Base-by-base conservation (phyloP, 2,113 vertebrate genomes). In the Eubucco bourcierii region DNA sequence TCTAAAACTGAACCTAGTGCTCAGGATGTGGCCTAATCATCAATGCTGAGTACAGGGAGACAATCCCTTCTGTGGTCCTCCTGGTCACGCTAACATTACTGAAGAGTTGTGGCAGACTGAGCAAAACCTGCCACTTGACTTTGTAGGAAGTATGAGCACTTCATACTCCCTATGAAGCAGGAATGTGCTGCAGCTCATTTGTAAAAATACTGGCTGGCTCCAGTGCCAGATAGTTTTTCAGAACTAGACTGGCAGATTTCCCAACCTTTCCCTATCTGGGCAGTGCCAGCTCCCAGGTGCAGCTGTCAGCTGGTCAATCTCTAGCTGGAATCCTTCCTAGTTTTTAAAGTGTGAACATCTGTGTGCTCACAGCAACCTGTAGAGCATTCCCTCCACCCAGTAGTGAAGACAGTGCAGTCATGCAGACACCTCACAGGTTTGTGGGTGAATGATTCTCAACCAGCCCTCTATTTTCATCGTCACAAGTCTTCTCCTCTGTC, bases 81-180 rank as follows among this genome's bases (percentile, higher is more conserved):
- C 50, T 52, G 50, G 50, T 24, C 50, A 52, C 50, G 18, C 21
- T 52, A 46, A 28, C 47, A 7, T 23, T 83, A 16, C 14, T 93
- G 61, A 55, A 56, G 24, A 61, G 28, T 25, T 75, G n/a, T 41
- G 72, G 27, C 29, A 7, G 27, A 77, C 47, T 10, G 24, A 46
- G 12, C 5, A 71, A 92, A 87, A 14, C 1, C 8, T 50, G 25
- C 6, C 8, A 19, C 24, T 50, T 83, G 25, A 10, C 18, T 67
- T 78, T 24, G 25, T 0, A 2, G 2, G 4, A 21, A 0, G 1
- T 59, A 37, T 25, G 59, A 64, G 13, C 56, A 39, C 33, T 82
- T 93, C 11, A 24, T 24, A 52, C 21, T 29, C 39, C 17, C n/a
- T 39, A 31, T 10, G 7, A 19, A 44, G 27, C 8, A 75, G 21